phyloP scores from a whole-genome alignment of 2,888 invertebrate species.

The Amblyjoppa fuscipennis region DNA sequence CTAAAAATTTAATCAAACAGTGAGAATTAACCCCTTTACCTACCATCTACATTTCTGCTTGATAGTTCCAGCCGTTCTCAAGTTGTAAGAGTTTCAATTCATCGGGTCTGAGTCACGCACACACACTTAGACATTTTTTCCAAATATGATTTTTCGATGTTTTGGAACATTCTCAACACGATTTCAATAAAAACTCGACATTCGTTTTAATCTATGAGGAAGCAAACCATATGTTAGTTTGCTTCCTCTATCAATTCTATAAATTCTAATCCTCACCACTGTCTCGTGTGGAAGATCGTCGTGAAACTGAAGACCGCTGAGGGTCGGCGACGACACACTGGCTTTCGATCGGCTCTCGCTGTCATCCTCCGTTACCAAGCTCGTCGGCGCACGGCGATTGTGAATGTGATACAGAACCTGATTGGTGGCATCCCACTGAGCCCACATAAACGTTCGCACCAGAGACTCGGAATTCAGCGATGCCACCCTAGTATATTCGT shows the following conservation, averaged over 20 bases:
- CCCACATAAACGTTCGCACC: constrained; percentile 93
- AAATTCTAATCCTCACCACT: constrained; percentile 87
- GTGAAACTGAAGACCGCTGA: constrained; percentile 95
- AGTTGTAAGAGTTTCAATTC: too few species aligned
- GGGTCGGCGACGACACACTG: constrained; percentile 87
- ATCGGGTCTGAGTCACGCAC: too few species aligned
- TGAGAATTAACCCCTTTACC: too few species aligned
- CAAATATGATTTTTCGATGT: too few species aligned
- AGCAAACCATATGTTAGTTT: not conserved
- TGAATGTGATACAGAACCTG: constrained; percentile 95
- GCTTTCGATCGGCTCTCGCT: constrained; percentile 87
- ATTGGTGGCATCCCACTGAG: constrained; percentile 93
- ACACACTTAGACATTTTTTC: too few species aligned
- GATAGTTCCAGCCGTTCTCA: too few species aligned
- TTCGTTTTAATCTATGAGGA: too few species aligned
- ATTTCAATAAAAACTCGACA: too few species aligned
- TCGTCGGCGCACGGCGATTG: constrained; percentile 90
- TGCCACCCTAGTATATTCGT: constrained; percentile 69
- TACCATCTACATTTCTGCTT: too few species aligned
- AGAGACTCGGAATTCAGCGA: constrained; percentile 85
- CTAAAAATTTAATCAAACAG: too few species aligned
- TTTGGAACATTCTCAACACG: too few species aligned
- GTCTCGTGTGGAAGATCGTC: constrained; percentile 95
- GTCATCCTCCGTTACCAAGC: constrained; percentile 89
- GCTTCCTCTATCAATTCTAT: not conserved